These are phyloP conservation scores for Zapornia atra DNA, from an alignment of 2,113 vertebrate species.

Conservation along the genomic window DNA sequence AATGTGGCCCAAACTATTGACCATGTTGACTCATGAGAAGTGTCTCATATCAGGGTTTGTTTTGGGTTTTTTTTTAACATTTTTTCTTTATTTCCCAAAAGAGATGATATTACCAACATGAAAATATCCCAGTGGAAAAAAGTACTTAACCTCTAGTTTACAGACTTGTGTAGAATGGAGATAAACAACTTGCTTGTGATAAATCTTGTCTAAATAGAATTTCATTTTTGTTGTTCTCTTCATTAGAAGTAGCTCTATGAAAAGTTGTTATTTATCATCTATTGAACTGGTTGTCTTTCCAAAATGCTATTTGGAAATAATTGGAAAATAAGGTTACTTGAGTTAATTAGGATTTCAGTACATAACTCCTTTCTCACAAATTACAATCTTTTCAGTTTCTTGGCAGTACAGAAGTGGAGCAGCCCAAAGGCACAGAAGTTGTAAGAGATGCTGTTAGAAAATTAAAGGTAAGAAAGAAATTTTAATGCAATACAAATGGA, in stretches of 20 bases:
- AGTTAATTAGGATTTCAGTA: neutral
- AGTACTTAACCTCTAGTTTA: neutral
- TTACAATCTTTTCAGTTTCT: conserved; percentile 84
- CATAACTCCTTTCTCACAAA: conserved; percentile 24
- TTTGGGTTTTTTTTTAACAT: too few relatives aligned
- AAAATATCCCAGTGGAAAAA: neutral
- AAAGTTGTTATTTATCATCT: neutral
- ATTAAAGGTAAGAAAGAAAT: conserved; percentile 88
- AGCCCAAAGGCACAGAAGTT: conserved; percentile 96
- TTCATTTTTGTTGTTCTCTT: neutral
- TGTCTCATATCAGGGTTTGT: neutral
- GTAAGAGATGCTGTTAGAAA: conserved; percentile 96
- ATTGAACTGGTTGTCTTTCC: neutral
- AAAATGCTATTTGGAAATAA: neutral
- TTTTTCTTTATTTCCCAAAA: neutral
- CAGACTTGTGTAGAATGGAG: neutral
- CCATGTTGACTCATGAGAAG: neutral
- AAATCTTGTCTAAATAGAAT: neutral
- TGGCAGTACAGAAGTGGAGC: conserved; percentile 95
- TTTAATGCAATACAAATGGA: neutral
- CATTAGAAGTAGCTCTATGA: neutral
- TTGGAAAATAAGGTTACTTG: neutral
- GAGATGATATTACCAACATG: neutral
- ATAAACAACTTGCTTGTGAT: neutral
- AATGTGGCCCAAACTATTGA: neutral